Evolutionary conservation across 2,113 vertebrate species (phyloP), one percentile per base, ranked within the genome.

Genomic region (Odobenus rosmarus): DNA sequence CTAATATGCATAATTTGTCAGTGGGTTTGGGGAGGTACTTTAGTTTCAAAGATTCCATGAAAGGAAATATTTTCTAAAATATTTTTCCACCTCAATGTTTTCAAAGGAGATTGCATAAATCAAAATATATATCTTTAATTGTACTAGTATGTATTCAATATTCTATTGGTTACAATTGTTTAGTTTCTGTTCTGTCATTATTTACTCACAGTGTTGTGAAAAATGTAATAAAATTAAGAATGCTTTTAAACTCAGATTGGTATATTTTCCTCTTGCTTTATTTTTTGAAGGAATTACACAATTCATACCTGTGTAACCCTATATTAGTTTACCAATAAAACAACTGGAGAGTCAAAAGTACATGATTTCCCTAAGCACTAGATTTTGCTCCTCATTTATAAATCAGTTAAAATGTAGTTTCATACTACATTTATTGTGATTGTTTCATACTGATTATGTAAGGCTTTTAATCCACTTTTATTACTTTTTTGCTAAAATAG

Each of bases 221-320:
- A 79, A 81, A 85, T 85, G 57, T 49, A 89, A 83, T 28, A 16
- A 72, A 91, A 96, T 95, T 86, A 87, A 93, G 23, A 95, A 72
- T 95, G 6, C 31, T 80, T 77, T 49, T 7, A 53, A 92, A 67
- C 53, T 79, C 24, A 28, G 39, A 49, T 59, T 26, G 72, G 55
- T 24, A 88, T 11, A 4, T 62, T 81, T 79, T 88, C 42, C 10
- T 91, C 57, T 91, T 77, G 16, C 6, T 64, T 82, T 42, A 86
- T 39, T 74, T 95, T 86, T 62, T 31, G 2, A 94, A 90, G n/a
- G n/a, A 84, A 69, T 74, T 53, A 87, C 5, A 88, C 39, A 93
- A 61, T 46, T 8, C 64, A 82, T 69, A 93, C 6, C 16, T 57
- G 2, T 49, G 4, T 26, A 82, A 86, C 76, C 16, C 16, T 88